phyloP scores from a whole-genome alignment of 1,140 invertebrate species.

The Eupeodes corollae region DNA sequence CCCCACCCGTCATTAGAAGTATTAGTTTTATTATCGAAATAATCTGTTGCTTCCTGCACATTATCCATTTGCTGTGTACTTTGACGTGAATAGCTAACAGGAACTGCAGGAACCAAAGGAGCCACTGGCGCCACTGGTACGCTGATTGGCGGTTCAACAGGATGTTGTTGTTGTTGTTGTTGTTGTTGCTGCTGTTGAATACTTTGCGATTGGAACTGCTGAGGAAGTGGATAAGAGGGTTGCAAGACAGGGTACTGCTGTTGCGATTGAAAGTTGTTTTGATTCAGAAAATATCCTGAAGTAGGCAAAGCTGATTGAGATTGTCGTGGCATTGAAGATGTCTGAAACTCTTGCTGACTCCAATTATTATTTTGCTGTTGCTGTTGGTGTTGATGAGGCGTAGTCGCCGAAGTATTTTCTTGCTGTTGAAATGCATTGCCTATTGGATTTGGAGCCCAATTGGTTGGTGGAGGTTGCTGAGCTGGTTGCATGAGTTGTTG shows the following conservation, averaged over 20 bases:
- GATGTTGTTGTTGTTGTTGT: constrained; percentile 8
- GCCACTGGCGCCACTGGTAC: not conserved
- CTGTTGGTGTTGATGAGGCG: too few relatives aligned
- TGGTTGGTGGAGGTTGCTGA: too few relatives aligned
- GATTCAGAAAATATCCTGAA: too few relatives aligned
- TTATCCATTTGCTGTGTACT: not conserved
- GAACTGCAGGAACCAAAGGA: too few relatives aligned
- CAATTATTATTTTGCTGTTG: constrained; percentile 6
- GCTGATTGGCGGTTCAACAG: constrained; percentile 7
- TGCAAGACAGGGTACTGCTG: not conserved
- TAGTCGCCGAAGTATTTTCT: too few relatives aligned
- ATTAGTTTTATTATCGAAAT: constrained; percentile 4
- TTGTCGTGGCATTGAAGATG: constrained; percentile 8
- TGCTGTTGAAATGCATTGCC: too few relatives aligned
- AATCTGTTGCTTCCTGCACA: constrained; percentile 6
- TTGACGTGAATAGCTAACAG: too few relatives aligned
- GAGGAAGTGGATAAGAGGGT: constrained; percentile 9
- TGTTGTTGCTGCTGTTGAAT: constrained; percentile 4
- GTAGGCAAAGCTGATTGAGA: constrained; percentile 2
- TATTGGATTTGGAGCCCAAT: too few relatives aligned
- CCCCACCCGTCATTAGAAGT: constrained; percentile 29
- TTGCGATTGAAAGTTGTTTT: not conserved
- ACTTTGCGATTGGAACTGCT: constrained; percentile 6
- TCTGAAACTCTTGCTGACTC: constrained; percentile 3
- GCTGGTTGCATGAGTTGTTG: too few relatives aligned